Percentiles rank a stretch among this genome's conserved stretches.
phyloP scores from a whole-genome alignment of 2,888 invertebrate genomes.

The Phytoseiulus persimilis region DNA sequence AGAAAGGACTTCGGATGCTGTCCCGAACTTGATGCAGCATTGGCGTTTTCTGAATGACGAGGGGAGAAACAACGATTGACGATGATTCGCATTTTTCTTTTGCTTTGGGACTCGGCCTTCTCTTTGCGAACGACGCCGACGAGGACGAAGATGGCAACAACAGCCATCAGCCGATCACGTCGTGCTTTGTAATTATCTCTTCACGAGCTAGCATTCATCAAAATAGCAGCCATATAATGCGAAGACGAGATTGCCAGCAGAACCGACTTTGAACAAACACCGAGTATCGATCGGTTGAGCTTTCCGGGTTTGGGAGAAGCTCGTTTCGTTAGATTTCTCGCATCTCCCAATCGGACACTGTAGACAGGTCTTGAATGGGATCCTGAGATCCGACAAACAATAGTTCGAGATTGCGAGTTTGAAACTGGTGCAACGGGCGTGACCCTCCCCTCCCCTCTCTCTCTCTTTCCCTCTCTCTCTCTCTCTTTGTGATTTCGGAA shows the following conservation, averaged over 20 bases:
- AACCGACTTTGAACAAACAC: neutral
- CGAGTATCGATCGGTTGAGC: neutral
- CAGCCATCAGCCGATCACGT: too few relatives aligned
- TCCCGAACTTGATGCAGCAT: neutral
- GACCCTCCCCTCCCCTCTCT: too few relatives aligned
- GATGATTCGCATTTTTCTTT: neutral
- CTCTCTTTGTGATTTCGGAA: too few relatives aligned
- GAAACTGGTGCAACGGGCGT: too few relatives aligned
- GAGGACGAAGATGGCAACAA: too few relatives aligned
- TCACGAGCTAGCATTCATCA: neutral
- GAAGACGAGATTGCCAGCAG: neutral
- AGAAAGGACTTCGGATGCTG: neutral
- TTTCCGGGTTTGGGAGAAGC: neutral
- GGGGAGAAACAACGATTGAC: neutral
- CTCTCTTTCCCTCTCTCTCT: too few relatives aligned
- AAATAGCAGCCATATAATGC: neutral
- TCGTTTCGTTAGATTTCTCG: neutral
- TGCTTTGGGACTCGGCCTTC: neutral
- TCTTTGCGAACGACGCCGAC: neutral
- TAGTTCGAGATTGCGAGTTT: too few relatives aligned
- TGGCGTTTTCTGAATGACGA: neutral
- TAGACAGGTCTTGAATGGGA: too few relatives aligned
- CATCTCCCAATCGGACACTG: too few relatives aligned
- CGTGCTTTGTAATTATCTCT: neutral
- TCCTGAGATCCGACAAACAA: too few relatives aligned